Conservation (phyloP, 2,113 vertebrate genomes). For the Hyla sarda region DNA sequence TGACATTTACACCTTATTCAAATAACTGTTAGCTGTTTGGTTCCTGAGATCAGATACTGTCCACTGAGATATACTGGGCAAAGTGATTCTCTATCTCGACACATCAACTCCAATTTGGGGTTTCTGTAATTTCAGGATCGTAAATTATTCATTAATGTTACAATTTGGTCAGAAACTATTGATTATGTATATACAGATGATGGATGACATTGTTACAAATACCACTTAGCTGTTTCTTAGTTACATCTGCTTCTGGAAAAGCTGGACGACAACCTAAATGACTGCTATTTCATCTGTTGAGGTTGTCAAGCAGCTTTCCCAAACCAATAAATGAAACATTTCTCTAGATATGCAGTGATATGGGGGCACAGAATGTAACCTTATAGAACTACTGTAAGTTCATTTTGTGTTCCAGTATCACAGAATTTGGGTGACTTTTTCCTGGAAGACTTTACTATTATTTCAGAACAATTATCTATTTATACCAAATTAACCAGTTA, state of each 20-base stretch:
- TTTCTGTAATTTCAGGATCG: background rate
- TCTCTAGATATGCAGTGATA: too few species aligned
- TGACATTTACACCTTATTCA: slow-evolving; percentile 16
- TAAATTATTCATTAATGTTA: background rate
- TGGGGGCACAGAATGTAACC: too few species aligned
- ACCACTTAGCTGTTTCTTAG: background rate
- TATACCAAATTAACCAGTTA: too few species aligned
- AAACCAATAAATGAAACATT: too few species aligned
- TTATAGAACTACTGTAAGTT: too few species aligned
- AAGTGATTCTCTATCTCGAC: background rate
- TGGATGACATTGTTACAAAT: background rate
- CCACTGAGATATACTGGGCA: background rate
- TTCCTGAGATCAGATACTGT: background rate
- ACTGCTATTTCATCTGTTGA: background rate
- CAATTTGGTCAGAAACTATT: background rate
- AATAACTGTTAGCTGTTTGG: background rate
- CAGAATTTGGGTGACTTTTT: too few species aligned
- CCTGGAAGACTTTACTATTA: too few species aligned
- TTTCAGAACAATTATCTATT: too few species aligned
- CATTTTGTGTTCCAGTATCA: too few species aligned
- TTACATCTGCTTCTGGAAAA: background rate
- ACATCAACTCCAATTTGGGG: background rate
- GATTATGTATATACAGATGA: background rate
- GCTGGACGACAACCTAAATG: background rate
- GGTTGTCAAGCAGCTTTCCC: too few species aligned